These are phyloP conservation scores for Zaprionus nigranus DNA, from an alignment of 1,140 invertebrate genomes.

Conservation along the genomic window DNA sequence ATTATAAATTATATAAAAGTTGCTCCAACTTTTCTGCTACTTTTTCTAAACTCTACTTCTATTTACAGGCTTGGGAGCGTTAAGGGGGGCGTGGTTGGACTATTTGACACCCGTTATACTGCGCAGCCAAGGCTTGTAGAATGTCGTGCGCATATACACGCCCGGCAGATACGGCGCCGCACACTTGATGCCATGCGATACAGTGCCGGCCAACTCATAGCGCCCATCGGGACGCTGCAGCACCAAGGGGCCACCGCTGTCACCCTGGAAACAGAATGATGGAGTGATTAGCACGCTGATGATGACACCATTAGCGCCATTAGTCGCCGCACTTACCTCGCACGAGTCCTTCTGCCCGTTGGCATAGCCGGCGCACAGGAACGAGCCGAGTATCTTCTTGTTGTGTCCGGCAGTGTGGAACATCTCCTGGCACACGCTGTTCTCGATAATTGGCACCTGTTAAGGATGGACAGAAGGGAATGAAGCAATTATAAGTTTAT, in stretches of 20 bases:
- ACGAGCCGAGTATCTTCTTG: constrained; percentile 94
- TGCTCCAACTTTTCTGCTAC: constrained; percentile 24
- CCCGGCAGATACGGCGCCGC: constrained; percentile 95
- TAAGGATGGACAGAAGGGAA: constrained; percentile 45
- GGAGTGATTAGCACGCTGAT: not conserved
- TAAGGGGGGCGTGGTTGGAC: constrained; percentile 12
- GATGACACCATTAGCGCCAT: not conserved
- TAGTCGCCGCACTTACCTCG: constrained; percentile 88
- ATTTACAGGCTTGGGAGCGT: constrained; percentile 52
- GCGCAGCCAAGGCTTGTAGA: constrained; percentile 95
- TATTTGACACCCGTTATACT: constrained; percentile 91
- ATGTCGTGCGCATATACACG: constrained; percentile 96
- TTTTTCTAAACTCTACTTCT: constrained; percentile 62
- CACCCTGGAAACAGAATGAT: constrained; percentile 88
- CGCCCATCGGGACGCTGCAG: constrained; percentile 92
- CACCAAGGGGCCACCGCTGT: constrained; percentile 96
- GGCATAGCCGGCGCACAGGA: constrained; percentile 97
- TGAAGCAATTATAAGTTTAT: constrained; percentile 18
- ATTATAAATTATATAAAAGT: constrained; percentile 39
- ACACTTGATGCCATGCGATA: constrained; percentile 98
- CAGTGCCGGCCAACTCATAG: constrained; percentile 96
- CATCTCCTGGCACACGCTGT: constrained; percentile 96
- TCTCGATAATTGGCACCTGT: constrained; percentile 94
- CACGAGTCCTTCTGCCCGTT: constrained; percentile 97
- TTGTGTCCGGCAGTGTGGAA: constrained; percentile 94